Percentiles rank a stretch among this genome's conserved stretches.
Evolutionary conservation across 1,140 invertebrate species (phyloP).

Genomic region (Brachionus plicatilis): DNA sequence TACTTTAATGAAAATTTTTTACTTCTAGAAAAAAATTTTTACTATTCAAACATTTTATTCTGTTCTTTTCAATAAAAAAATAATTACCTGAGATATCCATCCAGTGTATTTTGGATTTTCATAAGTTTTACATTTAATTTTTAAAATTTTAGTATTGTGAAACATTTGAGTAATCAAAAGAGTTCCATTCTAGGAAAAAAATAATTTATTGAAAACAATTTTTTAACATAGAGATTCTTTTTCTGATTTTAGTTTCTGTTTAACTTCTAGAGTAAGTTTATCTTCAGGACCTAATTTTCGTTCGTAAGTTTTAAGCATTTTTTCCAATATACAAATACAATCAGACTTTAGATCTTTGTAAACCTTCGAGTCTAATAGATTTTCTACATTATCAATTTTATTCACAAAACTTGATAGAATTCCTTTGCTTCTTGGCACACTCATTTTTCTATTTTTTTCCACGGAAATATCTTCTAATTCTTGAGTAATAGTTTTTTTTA

Average conservation of each 20-base stretch:
- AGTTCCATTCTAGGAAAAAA: conserved; percentile 63
- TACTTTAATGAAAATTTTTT: too few species aligned
- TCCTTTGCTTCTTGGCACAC: not conserved
- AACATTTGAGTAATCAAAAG: conserved; percentile 75
- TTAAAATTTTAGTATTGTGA: conserved; percentile 71
- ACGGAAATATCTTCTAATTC: not conserved
- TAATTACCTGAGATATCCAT: conserved; percentile 56
- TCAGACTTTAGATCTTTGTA: not conserved
- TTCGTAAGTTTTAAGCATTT: not conserved
- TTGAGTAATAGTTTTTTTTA: not conserved
- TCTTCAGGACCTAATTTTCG: not conserved
- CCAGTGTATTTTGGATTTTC: conserved; percentile 60
- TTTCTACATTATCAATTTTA: not conserved
- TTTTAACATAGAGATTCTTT: conserved; percentile 17
- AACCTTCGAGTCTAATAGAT: not conserved
- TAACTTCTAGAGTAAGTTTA: not conserved
- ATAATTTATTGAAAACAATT: conserved; percentile 16
- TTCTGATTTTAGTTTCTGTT: not conserved
- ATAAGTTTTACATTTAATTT: conserved; percentile 75
- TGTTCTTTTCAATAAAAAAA: conserved; percentile 2
- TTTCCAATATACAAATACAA: not conserved
- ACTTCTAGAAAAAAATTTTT: too few species aligned
- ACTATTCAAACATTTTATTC: too few species aligned
- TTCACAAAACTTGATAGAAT: not conserved
- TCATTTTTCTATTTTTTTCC: not conserved